These are phyloP conservation scores for Threskiornis aethiopicus DNA, from an alignment of 2,797 vertebrate genomes.

Conservation along the genomic window DNA sequence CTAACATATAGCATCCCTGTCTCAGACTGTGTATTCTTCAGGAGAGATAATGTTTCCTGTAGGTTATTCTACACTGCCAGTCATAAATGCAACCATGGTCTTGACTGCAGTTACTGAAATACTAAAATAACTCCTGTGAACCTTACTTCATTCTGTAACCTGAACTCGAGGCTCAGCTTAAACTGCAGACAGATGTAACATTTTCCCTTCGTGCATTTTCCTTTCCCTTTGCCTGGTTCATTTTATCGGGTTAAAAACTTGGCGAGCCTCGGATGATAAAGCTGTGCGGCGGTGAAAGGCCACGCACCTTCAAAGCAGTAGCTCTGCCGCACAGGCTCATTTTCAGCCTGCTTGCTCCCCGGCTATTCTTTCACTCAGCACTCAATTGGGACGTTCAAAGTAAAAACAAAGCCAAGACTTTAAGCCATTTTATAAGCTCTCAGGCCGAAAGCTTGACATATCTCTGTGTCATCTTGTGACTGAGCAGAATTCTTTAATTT, in stretches of 20 bases:
- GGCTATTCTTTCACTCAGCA: background rate
- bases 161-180: background rate
- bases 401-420: slow-evolving; percentile 26
- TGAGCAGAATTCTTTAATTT: slow-evolving; percentile 56
- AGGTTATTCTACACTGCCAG: background rate
- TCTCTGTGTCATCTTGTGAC: slow-evolving; percentile 22
- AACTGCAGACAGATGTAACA: background rate
- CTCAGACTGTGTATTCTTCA: background rate
- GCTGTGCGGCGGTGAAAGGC: background rate
- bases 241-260: background rate
- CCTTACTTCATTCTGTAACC: background rate
- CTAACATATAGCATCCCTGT: background rate
- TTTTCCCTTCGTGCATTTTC: background rate
- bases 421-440: slow-evolving; percentile 44
- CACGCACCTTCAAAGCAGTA: background rate
- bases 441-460: slow-evolving; percentile 24
- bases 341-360: slow-evolving; percentile 5
- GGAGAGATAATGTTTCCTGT: background rate
- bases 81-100: background rate
- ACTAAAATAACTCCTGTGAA: background rate
- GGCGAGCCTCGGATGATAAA: background rate
- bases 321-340: background rate
- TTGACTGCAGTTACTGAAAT: background rate
- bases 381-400: background rate
- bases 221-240: background rate